These are phyloP conservation scores for Fistularia tabacaria DNA, from an alignment of 2,797 vertebrate species.

Conservation along the genomic window DNA sequence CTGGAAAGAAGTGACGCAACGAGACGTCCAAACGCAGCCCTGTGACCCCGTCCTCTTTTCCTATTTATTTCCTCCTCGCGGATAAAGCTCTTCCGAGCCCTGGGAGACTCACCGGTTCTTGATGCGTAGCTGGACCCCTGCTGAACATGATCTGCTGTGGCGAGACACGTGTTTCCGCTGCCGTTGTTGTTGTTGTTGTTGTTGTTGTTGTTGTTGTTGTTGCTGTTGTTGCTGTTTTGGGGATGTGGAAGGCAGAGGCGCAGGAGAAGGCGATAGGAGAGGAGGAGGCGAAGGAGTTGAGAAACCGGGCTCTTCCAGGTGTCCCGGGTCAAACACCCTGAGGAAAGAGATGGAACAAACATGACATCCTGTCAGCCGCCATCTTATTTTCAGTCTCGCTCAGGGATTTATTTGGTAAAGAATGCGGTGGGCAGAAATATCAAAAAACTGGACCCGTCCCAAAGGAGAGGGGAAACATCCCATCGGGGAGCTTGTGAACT, in stretches of 20 bases:
- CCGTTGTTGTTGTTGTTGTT: constrained; percentile 1
- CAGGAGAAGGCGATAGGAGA: constrained; percentile 14
- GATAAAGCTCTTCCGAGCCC: too few species aligned
- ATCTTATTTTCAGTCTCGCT: background rate
- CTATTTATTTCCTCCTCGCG: too few species aligned
- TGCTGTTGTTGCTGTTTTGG: background rate
- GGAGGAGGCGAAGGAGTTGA: constrained; percentile 17
- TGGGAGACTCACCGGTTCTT: constrained; percentile 50
- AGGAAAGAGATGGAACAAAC: constrained; percentile 6
- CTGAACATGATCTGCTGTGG: constrained; percentile 31
- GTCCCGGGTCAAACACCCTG: constrained; percentile 53
- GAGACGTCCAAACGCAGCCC: too few species aligned
- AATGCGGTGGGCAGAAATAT: too few species aligned
- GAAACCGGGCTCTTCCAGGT: constrained; percentile 39
- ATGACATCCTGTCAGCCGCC: background rate
- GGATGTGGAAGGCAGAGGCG: constrained; percentile 14
- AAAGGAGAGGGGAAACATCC: too few species aligned
- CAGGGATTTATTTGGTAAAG: too few species aligned
- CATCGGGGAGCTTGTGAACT: too few species aligned
- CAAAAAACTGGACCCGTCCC: too few species aligned
- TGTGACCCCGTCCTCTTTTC: too few species aligned
- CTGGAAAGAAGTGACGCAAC: too few species aligned
- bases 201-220: constrained; percentile 6
- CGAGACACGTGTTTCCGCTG: background rate
- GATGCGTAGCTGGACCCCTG: constrained; percentile 53